Evolutionary conservation across 1,140 invertebrate genomes (phyloP), one percentile per base, ranked within the genome.

Genomic region (Orchestia grillus): DNA sequence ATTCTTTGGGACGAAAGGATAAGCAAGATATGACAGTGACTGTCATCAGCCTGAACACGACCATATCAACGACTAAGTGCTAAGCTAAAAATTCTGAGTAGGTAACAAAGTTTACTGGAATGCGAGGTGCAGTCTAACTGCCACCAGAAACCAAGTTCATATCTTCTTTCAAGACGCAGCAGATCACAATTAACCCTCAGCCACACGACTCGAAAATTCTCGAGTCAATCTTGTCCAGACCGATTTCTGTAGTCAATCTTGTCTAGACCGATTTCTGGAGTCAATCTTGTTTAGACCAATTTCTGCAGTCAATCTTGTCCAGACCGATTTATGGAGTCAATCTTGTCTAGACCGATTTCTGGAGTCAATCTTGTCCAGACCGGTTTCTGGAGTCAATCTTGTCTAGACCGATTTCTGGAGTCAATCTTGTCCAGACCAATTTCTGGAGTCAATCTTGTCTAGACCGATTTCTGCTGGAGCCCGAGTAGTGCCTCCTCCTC

Each of bases 1-100:
- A 77, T 23, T 77, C 88, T 90, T 90, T 90, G 88, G 88, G 88
- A 90, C 88, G 88, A 90, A 90, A 90, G 43, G n/a, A 44, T 90
- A 43, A 90, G 88, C 41, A 42, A 19, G 23, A 41, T 41, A 43
- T 15, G 36, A 90, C 43, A 90, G 6, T 41, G 16, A 15, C 40
- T 87, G 88, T 90, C 88, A 44, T 1, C 43, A 36, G 28, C 88
- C 41, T 42, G 28, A 41, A 6, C 4, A 42, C 88, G 88, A 90
- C 88, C 88, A 44, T 90, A 42, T 16, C 88, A 90, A 90, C 88
- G 4, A 90, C 88, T 90, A 90, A 42, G 43, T 28, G 42, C 88
- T 90, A 90, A 41, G n/a, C 43, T 90, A 90, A 8, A 44, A 90
- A 44, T 90, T 90, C 88, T 42, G 88, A 90, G 41, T 4, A 42